Base-by-base conservation (phyloP, 2,113 vertebrate species). In the Porphyrio hochstetteri region DNA sequence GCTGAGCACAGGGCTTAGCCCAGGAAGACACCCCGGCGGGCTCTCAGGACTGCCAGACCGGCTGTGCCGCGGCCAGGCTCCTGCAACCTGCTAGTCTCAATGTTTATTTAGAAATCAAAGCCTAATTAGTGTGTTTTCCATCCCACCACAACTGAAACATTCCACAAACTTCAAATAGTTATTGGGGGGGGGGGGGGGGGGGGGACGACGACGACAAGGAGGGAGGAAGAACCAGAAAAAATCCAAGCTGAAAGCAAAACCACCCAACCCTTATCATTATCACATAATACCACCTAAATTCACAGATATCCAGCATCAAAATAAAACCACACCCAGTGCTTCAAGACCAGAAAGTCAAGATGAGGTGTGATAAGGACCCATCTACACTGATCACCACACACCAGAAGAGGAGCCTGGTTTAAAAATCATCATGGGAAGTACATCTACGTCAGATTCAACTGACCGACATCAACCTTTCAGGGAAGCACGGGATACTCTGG, bases 151-250 rank as follows among this genome's bases (percentile, higher is more conserved):
- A 7, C 40, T 42, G 14, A 88, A 86, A 42, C 3, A 1, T 16
- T 57, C 35, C 68, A 92, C 16, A 70, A 61, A 80, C 69, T 15
- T 50, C 19, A 85, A 75, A 9, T n/a, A 84, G 63, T 42, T 86
- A 64, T 29, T 42, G 3, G 3, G 7, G 2, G 10, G 16, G 5
- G 4, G 19, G 11, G 9, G 20, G 40, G 40, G 40, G 5, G 40
- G 40, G 40, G 40, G 40, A 40, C n/a, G n/a, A n/a, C n/a, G n/a
- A n/a, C n/a, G n/a, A n/a, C 38, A 25, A 24, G 3, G 7, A 2
- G 11, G 11, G 4, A 4, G 19, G 15, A 29, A 8, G 0, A 28
- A 2, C 28, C 8, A n/a, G 8, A 16, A n/a, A 42, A 48, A 53
- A 33, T 3, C 10, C 24, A 52, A 52, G 25, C 50, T 23, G 21